Percentiles rank a stretch among this genome's conserved stretches.
Evolutionary conservation across 2,113 vertebrate species (phyloP).

Genomic region (Genyomyrus donnyi): DNA sequence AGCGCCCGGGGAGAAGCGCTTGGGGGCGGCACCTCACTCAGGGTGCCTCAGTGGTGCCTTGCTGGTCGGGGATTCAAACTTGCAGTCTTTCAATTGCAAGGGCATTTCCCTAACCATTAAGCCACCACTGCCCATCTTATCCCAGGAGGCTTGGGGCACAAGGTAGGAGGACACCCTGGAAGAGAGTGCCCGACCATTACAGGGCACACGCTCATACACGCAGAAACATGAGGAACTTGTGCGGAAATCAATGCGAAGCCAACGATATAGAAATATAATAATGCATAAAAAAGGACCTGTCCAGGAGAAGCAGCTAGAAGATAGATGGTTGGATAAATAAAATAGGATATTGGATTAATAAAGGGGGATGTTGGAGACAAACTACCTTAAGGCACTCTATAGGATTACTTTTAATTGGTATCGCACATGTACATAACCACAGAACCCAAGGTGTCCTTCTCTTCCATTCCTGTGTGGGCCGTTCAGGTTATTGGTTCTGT

Average conservation of each 20-base stretch:
- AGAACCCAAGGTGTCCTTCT: not conserved
- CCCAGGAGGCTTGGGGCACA: not conserved
- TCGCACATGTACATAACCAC: not conserved
- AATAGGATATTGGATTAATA: not conserved
- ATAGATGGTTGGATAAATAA: not conserved
- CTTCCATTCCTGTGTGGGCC: not conserved
- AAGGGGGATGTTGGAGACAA: not conserved
- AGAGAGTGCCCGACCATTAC: not conserved
- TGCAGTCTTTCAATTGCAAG: too few relatives aligned
- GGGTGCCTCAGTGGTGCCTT: too few relatives aligned
- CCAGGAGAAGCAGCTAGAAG: not conserved
- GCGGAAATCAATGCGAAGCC: not conserved
- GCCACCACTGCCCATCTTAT: too few relatives aligned
- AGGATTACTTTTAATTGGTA: not conserved
- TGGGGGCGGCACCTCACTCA: too few relatives aligned
- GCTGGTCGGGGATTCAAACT: too few relatives aligned
- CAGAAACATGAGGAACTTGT: not conserved
- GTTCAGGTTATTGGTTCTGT: not conserved
- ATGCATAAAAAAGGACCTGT: not conserved
- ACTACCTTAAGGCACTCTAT: not conserved
- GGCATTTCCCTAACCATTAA: too few relatives aligned
- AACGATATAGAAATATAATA: not conserved
- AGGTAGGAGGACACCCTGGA: not conserved
- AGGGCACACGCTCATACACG: not conserved
- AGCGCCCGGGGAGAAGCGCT: too few relatives aligned